Percentiles rank a stretch among this genome's conserved stretches.
These are phyloP conservation scores for Sciurus carolinensis DNA, from an alignment of 2,797 vertebrate genomes.

Conservation along the genomic window DNA sequence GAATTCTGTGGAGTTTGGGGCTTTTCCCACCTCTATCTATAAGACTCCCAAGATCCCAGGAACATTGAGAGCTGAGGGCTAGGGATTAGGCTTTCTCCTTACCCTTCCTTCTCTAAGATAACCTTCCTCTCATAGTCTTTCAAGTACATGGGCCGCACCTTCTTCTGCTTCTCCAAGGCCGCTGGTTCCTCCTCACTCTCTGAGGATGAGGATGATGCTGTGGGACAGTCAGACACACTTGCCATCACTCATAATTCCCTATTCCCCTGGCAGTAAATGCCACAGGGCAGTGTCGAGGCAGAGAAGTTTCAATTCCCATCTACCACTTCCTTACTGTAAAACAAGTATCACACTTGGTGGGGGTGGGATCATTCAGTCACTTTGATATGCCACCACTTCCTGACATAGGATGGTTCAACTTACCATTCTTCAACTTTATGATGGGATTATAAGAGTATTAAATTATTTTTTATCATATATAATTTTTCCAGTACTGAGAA, in stretches of 20 bases:
- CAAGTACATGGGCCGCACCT: slow-evolving; percentile 93
- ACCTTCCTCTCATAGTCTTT: slow-evolving; percentile 96
- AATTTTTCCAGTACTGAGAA: too few species aligned
- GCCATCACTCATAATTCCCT: neutral
- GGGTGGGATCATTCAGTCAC: neutral
- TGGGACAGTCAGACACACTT: neutral
- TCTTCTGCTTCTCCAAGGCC: slow-evolving; percentile 85
- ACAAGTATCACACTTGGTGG: neutral
- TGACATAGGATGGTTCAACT: neutral
- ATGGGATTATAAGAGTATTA: neutral
- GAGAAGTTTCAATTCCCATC: neutral
- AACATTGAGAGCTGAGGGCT: neutral
- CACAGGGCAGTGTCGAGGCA: neutral
- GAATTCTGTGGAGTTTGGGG: neutral
- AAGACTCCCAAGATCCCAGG: neutral
- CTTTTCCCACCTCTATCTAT: neutral
- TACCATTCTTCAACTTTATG: neutral
- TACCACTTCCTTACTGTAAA: neutral
- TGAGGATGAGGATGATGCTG: slow-evolving; percentile 45
- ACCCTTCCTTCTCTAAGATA: slow-evolving; percentile 95
- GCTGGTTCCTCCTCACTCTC: slow-evolving; percentile 65
- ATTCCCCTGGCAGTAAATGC: neutral
- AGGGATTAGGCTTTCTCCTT: slow-evolving; percentile 35
- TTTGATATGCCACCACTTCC: neutral
- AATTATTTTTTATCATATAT: neutral